Base-by-base conservation (phyloP, 2,888 invertebrate genomes). In the Hirtodrosophila confusa region DNA sequence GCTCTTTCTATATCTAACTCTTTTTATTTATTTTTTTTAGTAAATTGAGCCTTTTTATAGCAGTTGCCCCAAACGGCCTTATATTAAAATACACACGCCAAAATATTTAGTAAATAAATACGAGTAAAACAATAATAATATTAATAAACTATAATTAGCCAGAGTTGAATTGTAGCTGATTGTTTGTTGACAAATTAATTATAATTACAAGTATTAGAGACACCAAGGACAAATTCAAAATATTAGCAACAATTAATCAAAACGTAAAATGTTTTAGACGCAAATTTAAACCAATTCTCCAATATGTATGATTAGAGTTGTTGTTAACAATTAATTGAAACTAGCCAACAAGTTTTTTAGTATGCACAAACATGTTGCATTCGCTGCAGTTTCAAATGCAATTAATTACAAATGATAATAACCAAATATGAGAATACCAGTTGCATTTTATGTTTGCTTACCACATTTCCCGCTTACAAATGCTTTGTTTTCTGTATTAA, bases 41-140 rank as follows among this genome's bases (percentile, higher is more conserved):
- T 55, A 48, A 69, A 53, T 73, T 65, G 55, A 69, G 61, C 57
- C 50, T 65, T 68, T 66, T 66, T 51, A 61, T 66, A 78, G 76
- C 82, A 84, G 80, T 84, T 80, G 80, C 80, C 80, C 80, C 82
- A 68, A 61, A 76, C 85, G 80, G 85, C 79, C 80, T 80, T 84
- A 82, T 27, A 27, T 27, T 27, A 53, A 64, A 50, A 56, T 50
- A 69, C 41, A 58, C 37, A 49, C 3, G 41, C 11, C 37, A 58
- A 66, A 63, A 57, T 27, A 61, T 50, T 63, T 62, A 50, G 47
- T 58, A 40, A 37, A 49, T 37, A 56, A 10, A 65, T 17, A 33
- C 33, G 41, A 41, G 24, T 6, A 33, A 47, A 57, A 43, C 35
- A 41, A 9, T 50, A 41, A 60, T 23, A 49, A 37, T 58, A 61